A percentile compares a stretch with the other conserved stretches of the same genome.
Evolutionary conservation across 2,888 invertebrate species (phyloP).

Genomic region (Eurois occulta): DNA sequence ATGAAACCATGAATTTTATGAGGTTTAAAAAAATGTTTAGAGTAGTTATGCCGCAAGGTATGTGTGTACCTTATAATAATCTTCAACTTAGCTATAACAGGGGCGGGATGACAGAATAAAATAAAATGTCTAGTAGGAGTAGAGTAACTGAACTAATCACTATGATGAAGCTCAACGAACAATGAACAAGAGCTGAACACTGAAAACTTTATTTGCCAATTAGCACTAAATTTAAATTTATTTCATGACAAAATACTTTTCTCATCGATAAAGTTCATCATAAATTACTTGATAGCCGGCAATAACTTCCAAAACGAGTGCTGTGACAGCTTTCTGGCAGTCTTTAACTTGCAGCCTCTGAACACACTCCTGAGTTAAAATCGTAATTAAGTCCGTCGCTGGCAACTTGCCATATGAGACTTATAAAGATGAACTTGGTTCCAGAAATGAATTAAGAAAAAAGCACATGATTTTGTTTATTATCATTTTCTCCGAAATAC

Average conservation of each 20-base stretch:
- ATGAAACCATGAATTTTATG: background rate
- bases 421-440: conserved; percentile 35
- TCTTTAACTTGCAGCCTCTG: conserved; percentile 23
- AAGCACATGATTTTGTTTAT: background rate
- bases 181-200: background rate
- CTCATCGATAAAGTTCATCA: background rate
- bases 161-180: background rate
- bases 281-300: conserved; percentile 17
- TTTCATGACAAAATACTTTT: background rate
- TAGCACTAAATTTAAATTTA: background rate
- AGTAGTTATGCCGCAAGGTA: no score
- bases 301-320: conserved; percentile 28
- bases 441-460: conserved; percentile 3
- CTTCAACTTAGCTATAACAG: background rate
- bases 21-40: background rate
- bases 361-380: conserved; percentile 27
- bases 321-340: conserved; percentile 42
- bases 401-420: conserved; percentile 53
- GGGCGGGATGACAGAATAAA: background rate
- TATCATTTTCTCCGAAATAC: background rate
- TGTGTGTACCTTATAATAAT: no score
- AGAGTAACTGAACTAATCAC: background rate
- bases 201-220: background rate
- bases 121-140: background rate
- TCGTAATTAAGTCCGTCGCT: conserved; percentile 57